A percentile compares a stretch with the other conserved stretches of the same genome.
phyloP scores from a whole-genome alignment of 2,888 invertebrate species.

The Toxonevra muliebris region DNA sequence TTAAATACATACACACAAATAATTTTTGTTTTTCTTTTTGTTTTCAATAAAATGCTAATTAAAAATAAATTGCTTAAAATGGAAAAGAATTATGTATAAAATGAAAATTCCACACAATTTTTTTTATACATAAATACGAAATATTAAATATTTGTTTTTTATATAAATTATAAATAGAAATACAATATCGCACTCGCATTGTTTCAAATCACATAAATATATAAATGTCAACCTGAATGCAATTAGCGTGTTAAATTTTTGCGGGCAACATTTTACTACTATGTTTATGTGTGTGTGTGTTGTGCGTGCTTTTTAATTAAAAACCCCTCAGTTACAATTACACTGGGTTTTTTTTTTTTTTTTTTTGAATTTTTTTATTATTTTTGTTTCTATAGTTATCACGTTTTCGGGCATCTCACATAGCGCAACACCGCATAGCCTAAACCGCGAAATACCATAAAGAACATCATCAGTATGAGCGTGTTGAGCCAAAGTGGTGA shows the following conservation, averaged over 20 bases:
- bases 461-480: conserved; percentile 74
- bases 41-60: no score
- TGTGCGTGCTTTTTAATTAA: no score
- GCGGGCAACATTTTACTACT: background rate
- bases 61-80: background rate
- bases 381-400: conserved; percentile 39
- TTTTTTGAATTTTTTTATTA: conserved; percentile 7
- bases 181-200: background rate
- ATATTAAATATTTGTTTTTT: background rate
- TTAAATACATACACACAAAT: conserved; percentile 10
- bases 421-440: conserved; percentile 79
- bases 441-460: conserved; percentile 75
- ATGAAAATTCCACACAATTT: background rate
- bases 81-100: background rate
- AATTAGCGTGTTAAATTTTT: background rate
- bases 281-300: background rate
- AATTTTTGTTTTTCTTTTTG: no score
- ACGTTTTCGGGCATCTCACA: conserved; percentile 72
- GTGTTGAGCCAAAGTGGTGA: conserved; percentile 80
- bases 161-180: no score
- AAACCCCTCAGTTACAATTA: background rate
- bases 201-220: background rate
- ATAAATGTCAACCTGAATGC: background rate
- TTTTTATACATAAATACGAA: background rate
- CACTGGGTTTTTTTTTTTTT: background rate